Evolutionary conservation across 2,888 invertebrate genomes (phyloP), one percentile per base, ranked within the genome.

Genomic region (Ptychoptera albimana): DNA sequence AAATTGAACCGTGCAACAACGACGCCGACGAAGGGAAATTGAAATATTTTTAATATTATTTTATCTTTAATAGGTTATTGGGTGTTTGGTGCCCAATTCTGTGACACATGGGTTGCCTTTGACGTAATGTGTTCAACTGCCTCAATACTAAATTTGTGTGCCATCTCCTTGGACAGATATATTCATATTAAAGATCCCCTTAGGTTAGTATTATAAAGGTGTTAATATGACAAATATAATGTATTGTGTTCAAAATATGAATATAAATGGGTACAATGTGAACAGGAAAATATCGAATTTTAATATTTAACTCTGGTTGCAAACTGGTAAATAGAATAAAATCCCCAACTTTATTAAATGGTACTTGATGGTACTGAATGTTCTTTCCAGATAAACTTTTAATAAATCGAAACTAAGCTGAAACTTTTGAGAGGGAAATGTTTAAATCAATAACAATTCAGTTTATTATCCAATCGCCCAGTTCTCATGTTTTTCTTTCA

Each of bases 111-210:
- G 96, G 88, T 97, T 55, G 94, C 96, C 43, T 93, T 96, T 67
- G 97, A 98, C 71, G 93, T 98, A 59, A 94, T 97, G 89, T 96
- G 96, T 68, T 94, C 93, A 54, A 98, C 97, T 46, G 96, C 97
- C 44, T 96, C 96, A 60, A 98, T 98, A 61, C 77, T 98, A 55
- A 97, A 98, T 70, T 74, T 98, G 50, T 96, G 96, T 66, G 96
- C 96, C 55, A 97, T 98, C 63, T 93, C 94, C 37, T 74, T 98
- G 63, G 97, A 98, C 71, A 77, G 89, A 64, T 89, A 89, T 63
- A 88, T 89, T 55, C 89, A 89, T 68, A 89, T 89, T 67, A 89
- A 89, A 68, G 88, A 87, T 66, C 87, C 87, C 48, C 71, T 87
- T 57, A 82, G 87, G 87, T 84, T 64, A 73, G 71, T 59, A 44